These are phyloP conservation scores for Microctonus brassicae DNA, from an alignment of 2,888 invertebrate species.

Conservation along the genomic window DNA sequence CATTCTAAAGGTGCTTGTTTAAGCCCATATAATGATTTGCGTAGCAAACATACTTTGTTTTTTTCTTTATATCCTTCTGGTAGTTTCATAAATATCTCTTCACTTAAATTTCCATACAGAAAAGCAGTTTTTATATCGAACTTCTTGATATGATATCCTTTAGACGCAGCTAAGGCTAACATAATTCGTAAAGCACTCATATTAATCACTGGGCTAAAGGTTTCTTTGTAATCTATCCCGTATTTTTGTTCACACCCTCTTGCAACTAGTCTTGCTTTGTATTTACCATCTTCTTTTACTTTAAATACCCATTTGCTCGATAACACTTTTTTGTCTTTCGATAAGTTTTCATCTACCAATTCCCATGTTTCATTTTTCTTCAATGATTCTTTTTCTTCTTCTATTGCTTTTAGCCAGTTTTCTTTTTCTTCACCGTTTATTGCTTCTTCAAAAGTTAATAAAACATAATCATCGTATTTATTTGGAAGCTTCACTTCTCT, in stretches of 20 bases:
- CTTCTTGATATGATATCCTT: not conserved
- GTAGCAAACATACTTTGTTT: constrained; percentile 12
- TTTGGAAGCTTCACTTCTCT: constrained; percentile 4
- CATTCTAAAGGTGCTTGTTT: not conserved
- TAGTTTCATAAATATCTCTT: constrained; percentile 34
- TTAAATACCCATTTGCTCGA: too few relatives aligned
- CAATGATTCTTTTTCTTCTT: constrained; percentile 37
- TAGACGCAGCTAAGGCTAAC: constrained; percentile 14
- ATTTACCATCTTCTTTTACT: too few relatives aligned
- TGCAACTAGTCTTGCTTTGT: too few relatives aligned
- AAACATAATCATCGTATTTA: constrained; percentile 6
- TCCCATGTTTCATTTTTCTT: constrained; percentile 35
- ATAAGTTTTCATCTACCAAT: not conserved
- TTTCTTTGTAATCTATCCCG: constrained; percentile 32
- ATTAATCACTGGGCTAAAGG: constrained; percentile 32
- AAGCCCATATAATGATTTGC: constrained; percentile 28
- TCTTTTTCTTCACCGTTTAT: constrained; percentile 29
- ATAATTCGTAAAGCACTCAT: constrained; percentile 28
- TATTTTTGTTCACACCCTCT: constrained; percentile 20
- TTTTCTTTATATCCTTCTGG: constrained; percentile 27
- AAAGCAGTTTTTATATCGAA: constrained; percentile 39
- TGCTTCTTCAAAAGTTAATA: constrained; percentile 32
- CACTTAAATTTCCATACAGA: constrained; percentile 26
- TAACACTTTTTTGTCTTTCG: too few relatives aligned
- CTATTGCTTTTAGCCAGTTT: constrained; percentile 37